Evolutionary conservation across 2,113 vertebrate genomes (phyloP).

Genomic region (Tetrax tetrax): DNA sequence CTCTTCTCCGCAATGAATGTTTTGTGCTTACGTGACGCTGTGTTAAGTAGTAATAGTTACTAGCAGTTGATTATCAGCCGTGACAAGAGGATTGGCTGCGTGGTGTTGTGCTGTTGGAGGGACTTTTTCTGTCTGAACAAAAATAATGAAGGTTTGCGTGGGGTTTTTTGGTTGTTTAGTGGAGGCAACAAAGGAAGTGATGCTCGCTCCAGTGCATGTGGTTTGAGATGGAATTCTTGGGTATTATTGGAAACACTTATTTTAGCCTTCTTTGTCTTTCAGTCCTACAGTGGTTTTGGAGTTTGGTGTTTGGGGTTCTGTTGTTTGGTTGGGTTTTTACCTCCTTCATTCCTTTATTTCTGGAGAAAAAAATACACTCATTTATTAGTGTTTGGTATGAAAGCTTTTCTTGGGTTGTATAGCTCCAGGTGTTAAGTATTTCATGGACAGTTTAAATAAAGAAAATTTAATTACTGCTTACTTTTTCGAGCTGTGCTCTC

Average conservation of each 20-base stretch:
- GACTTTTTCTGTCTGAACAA: background rate
- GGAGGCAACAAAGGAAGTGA: background rate
- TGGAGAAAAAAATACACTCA: background rate
- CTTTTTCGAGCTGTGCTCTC: background rate
- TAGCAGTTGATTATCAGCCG: accelerated
- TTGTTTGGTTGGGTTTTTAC: background rate
- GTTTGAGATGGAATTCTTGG: background rate
- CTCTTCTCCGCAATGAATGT: background rate
- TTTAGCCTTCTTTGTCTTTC: background rate
- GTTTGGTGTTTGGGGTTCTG: background rate
- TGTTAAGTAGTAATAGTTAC: background rate
- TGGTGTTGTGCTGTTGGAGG: background rate
- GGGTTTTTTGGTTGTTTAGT: background rate
- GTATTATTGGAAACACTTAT: background rate
- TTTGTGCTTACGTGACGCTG: background rate
- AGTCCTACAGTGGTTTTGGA: background rate
- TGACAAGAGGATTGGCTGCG: background rate
- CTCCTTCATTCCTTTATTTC: background rate
- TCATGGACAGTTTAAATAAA: background rate
- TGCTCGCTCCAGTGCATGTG: background rate
- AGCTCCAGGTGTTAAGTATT: background rate
- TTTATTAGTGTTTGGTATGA: background rate
- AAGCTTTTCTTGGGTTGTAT: background rate
- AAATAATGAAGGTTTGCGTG: background rate
- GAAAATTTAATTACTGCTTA: background rate